phyloP scores from a whole-genome alignment of 2,113 vertebrate species.

The Loxodonta africana region DNA sequence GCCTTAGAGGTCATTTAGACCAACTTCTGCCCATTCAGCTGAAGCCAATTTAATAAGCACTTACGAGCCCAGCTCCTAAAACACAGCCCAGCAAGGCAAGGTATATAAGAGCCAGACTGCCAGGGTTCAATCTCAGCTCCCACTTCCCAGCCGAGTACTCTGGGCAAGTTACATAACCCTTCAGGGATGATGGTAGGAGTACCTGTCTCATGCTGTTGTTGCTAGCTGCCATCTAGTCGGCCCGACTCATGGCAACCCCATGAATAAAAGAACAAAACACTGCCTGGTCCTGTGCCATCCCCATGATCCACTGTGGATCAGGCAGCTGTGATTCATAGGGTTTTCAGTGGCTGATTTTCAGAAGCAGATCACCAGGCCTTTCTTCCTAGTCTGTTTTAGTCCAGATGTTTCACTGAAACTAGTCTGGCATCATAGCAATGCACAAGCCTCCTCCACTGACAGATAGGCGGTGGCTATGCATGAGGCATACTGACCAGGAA shows the following conservation, averaged over 20 bases:
- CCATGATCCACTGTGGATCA: neutral
- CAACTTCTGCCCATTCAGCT: neutral
- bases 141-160: neutral
- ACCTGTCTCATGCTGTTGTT: neutral
- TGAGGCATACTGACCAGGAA: neutral
- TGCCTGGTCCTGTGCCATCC: neutral
- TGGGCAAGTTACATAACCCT: neutral
- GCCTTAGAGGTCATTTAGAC: neutral
- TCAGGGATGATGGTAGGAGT: neutral
- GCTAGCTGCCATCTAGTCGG: neutral
- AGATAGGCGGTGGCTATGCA: neutral
- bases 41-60: neutral
- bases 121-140: neutral
- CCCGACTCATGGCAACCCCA: neutral
- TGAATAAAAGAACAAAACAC: neutral
- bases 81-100: neutral
- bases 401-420: neutral
- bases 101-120: rapidly evolving
- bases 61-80: neutral
- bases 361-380: neutral
- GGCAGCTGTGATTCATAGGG: neutral
- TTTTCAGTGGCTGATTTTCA: neutral
- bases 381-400: neutral
- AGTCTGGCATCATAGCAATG: neutral
- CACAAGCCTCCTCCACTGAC: neutral